Base-by-base conservation (phyloP, 2,797 vertebrate species). In the Alcedo quadribrachys region DNA sequence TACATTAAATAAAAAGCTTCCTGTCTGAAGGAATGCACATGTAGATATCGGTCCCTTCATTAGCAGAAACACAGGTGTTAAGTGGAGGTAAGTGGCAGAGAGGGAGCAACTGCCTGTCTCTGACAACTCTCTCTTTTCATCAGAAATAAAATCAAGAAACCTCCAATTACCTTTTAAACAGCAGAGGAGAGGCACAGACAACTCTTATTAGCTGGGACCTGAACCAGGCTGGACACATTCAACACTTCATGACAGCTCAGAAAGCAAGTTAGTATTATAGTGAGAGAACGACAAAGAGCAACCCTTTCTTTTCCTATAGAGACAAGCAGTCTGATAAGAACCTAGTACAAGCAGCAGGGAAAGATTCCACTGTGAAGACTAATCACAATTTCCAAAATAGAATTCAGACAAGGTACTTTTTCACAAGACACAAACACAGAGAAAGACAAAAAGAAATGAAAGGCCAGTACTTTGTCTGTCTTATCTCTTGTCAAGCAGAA, bases 111-210 rank as follows among this genome's bases (percentile, higher is more conserved):
- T 75, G 48, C 54, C 37, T 68, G 13, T 51, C 50, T 91, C 66
- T 62, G 28, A 27, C 46, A 92, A 66, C 63, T 58, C 48, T 57
- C 37, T 71, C 71, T 46, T 14, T 30, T 76, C 35, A 40, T 37
- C 43, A 66, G 32, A 69, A 86, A 73, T 22, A 75, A 87, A 86
- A 81, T 43, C 63, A 89, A 92, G 75, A 89, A 95, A 69, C 12
- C 14, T 55, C 15, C 27, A 87, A 55, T 40, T 46, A 75, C 43
- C 8, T 81, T 78, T 82, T 54, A 78, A 81, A 80, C 5, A 42
- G 35, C 2, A 4, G 35, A 75, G 9, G 4, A 4, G 24, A 78
- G n/a, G 15, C 55, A 77, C 0, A 54, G 63, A 86, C 93, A 82
- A 18, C 27, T 24, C 15, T 90, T n/a, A 2, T 25, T 51, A 87